Percentiles rank a stretch among this genome's conserved stretches.
Conservation (phyloP, 1,140 invertebrate species). For the Aphelenchoides avenae region DNA sequence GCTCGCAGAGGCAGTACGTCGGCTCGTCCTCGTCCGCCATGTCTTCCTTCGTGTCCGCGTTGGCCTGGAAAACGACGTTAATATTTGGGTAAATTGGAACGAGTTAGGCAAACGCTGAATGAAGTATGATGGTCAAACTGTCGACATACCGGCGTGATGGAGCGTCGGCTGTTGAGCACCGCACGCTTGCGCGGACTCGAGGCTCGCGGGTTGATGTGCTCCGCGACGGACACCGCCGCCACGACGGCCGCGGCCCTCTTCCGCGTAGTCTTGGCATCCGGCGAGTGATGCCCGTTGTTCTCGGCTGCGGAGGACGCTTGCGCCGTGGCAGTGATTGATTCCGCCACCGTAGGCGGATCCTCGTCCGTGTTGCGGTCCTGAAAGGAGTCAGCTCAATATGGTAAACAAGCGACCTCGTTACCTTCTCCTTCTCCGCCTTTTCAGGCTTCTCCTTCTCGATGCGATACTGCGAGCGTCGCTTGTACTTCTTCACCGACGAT, state of each 20-base stretch:
- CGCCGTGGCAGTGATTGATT: background rate
- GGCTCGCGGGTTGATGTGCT: slow-evolving; percentile 7
- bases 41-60: slow-evolving; percentile 60
- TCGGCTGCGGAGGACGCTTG: background rate
- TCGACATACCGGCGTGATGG: background rate
- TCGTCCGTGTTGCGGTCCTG: background rate
- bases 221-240: slow-evolving; percentile 8
- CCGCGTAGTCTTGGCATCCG: background rate
- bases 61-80: background rate
- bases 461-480: too few relatives aligned
- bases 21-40: slow-evolving; percentile 71
- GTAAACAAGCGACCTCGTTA: too few relatives aligned
- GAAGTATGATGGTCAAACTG: background rate
- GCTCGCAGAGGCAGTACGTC: slow-evolving; percentile 94
- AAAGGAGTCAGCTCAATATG: too few relatives aligned
- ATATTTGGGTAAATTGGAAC: background rate
- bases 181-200: slow-evolving; percentile 10
- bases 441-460: too few relatives aligned
- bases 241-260: slow-evolving; percentile 11
- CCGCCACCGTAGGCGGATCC: background rate
- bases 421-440: too few relatives aligned
- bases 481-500: too few relatives aligned
- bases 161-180: background rate
- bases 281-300: background rate
- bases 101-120: background rate